Percentiles rank a stretch among this genome's conserved stretches.
Conservation (phyloP, 2,113 vertebrate genomes). For the Conger conger region DNA sequence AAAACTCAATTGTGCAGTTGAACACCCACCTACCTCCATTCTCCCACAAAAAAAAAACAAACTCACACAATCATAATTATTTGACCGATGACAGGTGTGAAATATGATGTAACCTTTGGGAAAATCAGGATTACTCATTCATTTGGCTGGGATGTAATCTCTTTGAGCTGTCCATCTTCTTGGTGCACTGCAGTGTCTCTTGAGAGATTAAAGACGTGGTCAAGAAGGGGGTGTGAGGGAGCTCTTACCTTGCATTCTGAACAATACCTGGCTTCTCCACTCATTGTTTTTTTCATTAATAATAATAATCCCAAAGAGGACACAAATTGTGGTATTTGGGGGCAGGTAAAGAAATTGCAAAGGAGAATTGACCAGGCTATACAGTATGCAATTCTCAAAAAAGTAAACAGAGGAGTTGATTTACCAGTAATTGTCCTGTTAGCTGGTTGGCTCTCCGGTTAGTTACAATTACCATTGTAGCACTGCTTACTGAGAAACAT, state of each 20-base stretch:
- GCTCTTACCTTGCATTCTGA: neutral
- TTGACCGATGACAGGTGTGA: neutral
- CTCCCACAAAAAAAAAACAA: neutral
- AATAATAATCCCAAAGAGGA: neutral
- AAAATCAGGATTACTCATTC: neutral
- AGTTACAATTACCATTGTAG: no score
- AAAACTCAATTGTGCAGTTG: neutral
- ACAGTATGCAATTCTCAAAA: no score
- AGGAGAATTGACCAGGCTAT: no score
- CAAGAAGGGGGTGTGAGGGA: neutral
- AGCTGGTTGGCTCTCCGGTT: no score
- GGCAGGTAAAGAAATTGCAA: neutral
- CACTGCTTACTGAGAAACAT: no score
- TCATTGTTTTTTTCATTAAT: neutral
- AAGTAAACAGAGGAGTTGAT: no score
- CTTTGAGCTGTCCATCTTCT: neutral
- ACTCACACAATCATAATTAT: neutral
- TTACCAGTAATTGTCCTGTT: no score
- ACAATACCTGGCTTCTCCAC: neutral
- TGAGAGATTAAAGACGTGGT: neutral
- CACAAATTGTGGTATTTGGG: neutral
- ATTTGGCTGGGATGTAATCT: neutral
- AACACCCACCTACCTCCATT: neutral
- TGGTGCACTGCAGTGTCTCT: neutral
- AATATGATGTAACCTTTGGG: neutral